phyloP scores from a whole-genome alignment of 2,888 invertebrate species.

The Hololepta plana region DNA sequence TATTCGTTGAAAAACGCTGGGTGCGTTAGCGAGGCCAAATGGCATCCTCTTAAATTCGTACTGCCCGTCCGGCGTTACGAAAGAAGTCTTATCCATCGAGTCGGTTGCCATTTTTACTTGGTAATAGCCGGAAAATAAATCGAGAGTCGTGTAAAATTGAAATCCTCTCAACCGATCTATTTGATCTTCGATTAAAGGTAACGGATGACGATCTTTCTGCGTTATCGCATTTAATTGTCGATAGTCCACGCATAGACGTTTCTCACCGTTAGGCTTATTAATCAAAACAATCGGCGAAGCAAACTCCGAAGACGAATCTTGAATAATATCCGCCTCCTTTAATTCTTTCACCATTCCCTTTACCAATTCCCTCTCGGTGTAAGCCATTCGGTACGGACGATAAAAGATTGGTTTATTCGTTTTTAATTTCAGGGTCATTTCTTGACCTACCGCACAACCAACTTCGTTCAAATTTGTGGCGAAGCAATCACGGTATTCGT shows the following conservation, averaged over 20 bases:
- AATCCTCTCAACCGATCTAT: constrained; percentile 13
- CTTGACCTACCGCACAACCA: no score
- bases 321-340: constrained; percentile 10
- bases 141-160: constrained; percentile 14
- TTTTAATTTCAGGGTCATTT: no score
- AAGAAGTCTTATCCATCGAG: constrained; percentile 15
- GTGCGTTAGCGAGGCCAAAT: constrained; percentile 19
- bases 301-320: constrained; percentile 14
- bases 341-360: no score
- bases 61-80: constrained; percentile 16
- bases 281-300: constrained; percentile 11
- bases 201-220: constrained; percentile 15
- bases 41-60: constrained; percentile 17
- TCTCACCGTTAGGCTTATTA: constrained; percentile 12
- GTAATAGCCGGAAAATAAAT: constrained; percentile 15
- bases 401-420: no score
- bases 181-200: constrained; percentile 16
- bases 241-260: constrained; percentile 15
- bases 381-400: no score
- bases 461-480: no score
- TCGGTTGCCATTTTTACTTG: constrained; percentile 15
- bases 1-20: constrained; percentile 16
- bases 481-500: no score
- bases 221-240: constrained; percentile 16
- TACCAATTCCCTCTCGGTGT: no score